Percentiles rank a stretch among this genome's conserved stretches.
Conservation (phyloP, 2,113 vertebrate genomes). For the Aplodontia rufa region DNA sequence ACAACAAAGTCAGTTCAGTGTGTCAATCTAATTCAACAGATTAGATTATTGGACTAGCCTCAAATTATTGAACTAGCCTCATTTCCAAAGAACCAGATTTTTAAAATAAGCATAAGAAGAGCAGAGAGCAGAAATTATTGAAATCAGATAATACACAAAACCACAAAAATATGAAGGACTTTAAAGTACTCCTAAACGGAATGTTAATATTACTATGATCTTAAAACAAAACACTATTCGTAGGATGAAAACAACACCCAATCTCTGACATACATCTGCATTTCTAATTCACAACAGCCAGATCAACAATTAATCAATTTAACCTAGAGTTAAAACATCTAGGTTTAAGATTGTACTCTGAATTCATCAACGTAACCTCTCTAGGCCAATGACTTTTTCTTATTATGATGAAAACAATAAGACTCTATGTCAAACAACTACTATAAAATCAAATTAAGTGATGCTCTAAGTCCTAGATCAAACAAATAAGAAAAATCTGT, state of each 20-base stretch:
- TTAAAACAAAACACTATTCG: slow-evolving; percentile 28
- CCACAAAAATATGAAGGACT: background rate
- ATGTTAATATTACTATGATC: background rate
- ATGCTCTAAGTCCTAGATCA: background rate
- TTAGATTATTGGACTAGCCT: background rate
- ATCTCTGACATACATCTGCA: background rate
- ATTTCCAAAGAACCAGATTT: slow-evolving; percentile 25
- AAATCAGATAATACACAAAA: background rate
- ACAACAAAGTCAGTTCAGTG: background rate
- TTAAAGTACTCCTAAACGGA: background rate
- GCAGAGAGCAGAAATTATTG: background rate
- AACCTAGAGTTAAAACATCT: background rate
- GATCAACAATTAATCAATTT: background rate
- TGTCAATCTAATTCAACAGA: background rate
- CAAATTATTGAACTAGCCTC: background rate
- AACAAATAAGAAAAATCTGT: background rate
- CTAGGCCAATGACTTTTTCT: background rate
- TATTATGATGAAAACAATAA: background rate
- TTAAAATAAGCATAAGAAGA: background rate
- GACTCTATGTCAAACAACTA: background rate
- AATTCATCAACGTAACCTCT: background rate
- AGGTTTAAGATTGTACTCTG: background rate
- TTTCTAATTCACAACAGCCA: background rate
- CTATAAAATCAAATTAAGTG: background rate
- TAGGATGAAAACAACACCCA: background rate